These are phyloP conservation scores for Ceraclea dissimilis DNA, from an alignment of 2,888 invertebrate genomes.

Conservation along the genomic window DNA sequence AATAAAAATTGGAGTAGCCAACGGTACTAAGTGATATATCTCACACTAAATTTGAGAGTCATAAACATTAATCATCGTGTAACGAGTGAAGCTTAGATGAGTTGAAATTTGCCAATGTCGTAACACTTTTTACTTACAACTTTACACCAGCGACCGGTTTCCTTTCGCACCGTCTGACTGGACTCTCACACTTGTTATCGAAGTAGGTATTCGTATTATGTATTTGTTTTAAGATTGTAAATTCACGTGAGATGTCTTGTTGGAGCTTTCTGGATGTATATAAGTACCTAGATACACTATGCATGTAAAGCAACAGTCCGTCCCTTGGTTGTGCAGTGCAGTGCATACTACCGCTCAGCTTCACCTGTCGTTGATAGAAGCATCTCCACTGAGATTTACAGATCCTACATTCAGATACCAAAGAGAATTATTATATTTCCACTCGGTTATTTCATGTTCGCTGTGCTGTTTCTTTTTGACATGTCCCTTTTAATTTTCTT, in stretches of 20 bases:
- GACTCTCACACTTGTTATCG: neutral
- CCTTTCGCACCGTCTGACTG: neutral
- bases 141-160: neutral
- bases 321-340: neutral
- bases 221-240: neutral
- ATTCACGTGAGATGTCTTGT: neutral
- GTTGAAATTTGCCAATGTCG: slow-evolving; percentile 8
- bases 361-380: neutral
- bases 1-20: neutral
- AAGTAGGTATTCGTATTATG: neutral
- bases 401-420: neutral
- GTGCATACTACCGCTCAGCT: neutral
- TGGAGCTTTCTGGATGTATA: too few species aligned
- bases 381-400: neutral
- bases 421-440: neutral
- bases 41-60: neutral
- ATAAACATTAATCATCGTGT: slow-evolving; percentile 1
- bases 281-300: too few species aligned
- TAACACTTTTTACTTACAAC: slow-evolving; percentile 1
- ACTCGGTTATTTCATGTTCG: neutral
- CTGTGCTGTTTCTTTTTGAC: neutral
- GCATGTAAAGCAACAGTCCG: too few species aligned
- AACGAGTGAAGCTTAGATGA: slow-evolving; percentile 11
- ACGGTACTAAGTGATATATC: slow-evolving; percentile 1
- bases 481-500: neutral